Conservation (phyloP, 2,113 vertebrate species). For the Cavia porcellus region DNA sequence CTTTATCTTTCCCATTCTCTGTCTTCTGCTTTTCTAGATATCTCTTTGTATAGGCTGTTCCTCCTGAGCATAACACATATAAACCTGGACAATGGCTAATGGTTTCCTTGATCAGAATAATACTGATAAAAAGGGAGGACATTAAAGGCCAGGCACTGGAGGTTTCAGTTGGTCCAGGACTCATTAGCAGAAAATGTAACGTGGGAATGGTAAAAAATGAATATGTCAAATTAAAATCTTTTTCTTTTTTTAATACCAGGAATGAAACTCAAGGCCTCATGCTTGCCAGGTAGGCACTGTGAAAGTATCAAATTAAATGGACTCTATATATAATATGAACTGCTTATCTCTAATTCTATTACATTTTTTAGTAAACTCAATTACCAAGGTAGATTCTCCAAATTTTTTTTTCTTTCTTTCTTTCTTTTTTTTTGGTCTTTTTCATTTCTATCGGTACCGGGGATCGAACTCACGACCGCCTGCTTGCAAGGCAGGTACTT, state of each 20-base stretch:
- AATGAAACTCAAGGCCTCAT: too few species aligned
- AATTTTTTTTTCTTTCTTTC: background rate
- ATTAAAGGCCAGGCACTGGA: too few species aligned
- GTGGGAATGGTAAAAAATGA: background rate
- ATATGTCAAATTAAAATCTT: background rate
- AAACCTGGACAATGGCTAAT: background rate
- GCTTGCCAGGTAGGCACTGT: too few species aligned
- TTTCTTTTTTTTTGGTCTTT: too few species aligned
- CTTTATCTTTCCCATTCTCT: slow-evolving; percentile 92
- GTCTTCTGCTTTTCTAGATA: slow-evolving; percentile 96
- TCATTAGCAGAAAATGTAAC: background rate
- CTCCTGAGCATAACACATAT: slow-evolving; percentile 71
- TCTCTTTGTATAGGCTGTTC: slow-evolving; percentile 90
- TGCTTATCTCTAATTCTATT: background rate
- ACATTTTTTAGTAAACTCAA: background rate
- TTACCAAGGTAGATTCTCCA: background rate
- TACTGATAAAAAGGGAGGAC: too few species aligned
- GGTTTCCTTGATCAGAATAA: background rate
- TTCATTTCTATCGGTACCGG: too few species aligned
- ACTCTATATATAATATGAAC: background rate
- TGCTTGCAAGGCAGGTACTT: too few species aligned
- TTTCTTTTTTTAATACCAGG: too few species aligned
- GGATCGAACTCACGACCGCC: too few species aligned
- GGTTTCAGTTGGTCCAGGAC: too few species aligned
- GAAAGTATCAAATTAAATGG: background rate